Conservation (phyloP, 2,888 invertebrate genomes). For the Lomographa bimaculata region DNA sequence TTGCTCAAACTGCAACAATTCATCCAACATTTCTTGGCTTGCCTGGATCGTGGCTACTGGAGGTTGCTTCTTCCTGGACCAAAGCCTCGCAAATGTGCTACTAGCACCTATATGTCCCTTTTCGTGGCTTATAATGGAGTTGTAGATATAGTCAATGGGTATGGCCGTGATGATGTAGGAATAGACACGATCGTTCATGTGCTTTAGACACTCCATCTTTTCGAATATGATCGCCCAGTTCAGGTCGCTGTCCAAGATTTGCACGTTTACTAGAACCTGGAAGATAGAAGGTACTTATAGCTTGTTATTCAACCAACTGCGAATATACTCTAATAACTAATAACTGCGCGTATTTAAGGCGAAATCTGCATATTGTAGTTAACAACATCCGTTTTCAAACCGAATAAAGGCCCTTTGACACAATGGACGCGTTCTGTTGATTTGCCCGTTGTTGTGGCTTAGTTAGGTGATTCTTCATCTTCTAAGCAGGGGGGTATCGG, state of each 20-base stretch:
- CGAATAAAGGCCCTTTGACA: no score
- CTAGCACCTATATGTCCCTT: conserved; percentile 33
- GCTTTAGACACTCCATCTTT: conserved; percentile 58
- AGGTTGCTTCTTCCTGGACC: conserved; percentile 28
- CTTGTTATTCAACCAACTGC: not conserved
- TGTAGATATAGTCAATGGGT: conserved; percentile 68
- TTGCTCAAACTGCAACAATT: conserved; percentile 46
- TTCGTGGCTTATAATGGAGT: conserved; percentile 49
- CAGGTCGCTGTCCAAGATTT: conserved; percentile 55
- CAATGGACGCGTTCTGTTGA: no score
- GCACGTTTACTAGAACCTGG: conserved; percentile 68
- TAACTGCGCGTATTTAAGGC: no score
- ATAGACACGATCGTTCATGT: conserved; percentile 50
- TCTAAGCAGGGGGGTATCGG: no score
- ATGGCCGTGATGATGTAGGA: conserved; percentile 63
- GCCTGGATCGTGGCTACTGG: conserved; percentile 41
- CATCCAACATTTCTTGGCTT: conserved; percentile 24
- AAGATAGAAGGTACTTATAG: not conserved
- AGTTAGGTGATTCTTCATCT: no score
- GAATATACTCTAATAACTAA: no score
- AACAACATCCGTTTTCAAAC: no score
- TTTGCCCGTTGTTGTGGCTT: no score
- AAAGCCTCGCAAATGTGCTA: conserved; percentile 39
- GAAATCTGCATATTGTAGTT: no score
- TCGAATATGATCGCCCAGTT: conserved; percentile 54